Evolutionary conservation across 2,888 invertebrate species (phyloP), one percentile per base, ranked within the genome.

Genomic region (Anagyrus pseudococci): DNA sequence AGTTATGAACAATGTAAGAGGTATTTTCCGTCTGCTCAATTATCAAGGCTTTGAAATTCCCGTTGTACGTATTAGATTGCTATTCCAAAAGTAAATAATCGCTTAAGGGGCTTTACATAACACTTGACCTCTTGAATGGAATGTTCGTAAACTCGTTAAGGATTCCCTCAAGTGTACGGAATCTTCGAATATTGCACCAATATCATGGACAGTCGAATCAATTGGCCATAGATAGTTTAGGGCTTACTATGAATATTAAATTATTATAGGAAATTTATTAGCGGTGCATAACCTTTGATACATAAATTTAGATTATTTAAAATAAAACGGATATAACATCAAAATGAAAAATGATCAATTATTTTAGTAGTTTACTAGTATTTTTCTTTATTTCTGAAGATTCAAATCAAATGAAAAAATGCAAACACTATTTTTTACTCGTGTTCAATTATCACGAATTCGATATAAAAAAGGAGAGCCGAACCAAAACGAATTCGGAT

Each of bases 91-190:
- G 33, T 37, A 37, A 37, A 37, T 37, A 37, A 37, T 37, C 33
- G 33, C 33, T 41, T 10, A 33, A 49, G 49, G n/a, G 33, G 49
- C 49, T 49, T 49, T 49, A 20, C 49, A 49, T 49, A 49, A 49
- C 49, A 29, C 49, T 49, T 49, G 49, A 49, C 49, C 29, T 29
- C 1, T 33, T 33, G 17, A 13, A 19, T 33, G 29, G 29, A 49
- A 29, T 49, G 29, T 26, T 29, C 26, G 8, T 7, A 29, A 26
- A 29, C 48, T 48, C 26, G 8, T 48, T 17, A 8, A 48, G 25
- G 26, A 37, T n/a, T 26, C 48, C 17, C 19, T 48, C 10, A 19
- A 48, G 29, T 48, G 26, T 26, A 17, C 29, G 26, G 17, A 26
- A 48, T 25, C 26, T 15, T 2, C 17, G 26, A 25, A 25, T 3